Percentiles rank a stretch among this genome's conserved stretches.
Conservation (phyloP, 2,888 invertebrate species). For the Macrophya alboannulata region DNA sequence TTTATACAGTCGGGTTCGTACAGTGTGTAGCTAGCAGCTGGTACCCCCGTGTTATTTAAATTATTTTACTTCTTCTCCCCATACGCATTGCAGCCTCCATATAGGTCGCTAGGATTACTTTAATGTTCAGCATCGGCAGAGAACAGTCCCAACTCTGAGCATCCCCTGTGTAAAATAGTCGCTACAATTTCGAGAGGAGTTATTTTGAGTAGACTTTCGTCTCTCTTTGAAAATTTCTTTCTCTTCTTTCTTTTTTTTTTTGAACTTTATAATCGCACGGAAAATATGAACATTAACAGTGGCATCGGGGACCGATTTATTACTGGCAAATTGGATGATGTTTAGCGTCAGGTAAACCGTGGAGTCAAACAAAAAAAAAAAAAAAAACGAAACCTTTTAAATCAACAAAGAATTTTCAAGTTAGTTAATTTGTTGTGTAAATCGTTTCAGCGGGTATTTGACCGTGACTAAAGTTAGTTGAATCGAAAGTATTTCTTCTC, state of each 20-base stretch:
- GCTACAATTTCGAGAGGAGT: slow-evolving; percentile 9
- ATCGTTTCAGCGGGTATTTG: slow-evolving; percentile 8
- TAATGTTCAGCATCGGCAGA: slow-evolving; percentile 31
- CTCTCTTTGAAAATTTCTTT: not conserved
- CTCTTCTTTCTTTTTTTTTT: not conserved
- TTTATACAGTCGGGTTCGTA: slow-evolving; percentile 51
- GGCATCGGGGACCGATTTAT: not conserved
- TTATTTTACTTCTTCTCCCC: slow-evolving; percentile 48
- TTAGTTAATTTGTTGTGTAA: slow-evolving; percentile 30
- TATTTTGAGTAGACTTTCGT: slow-evolving; percentile 38
- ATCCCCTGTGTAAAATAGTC: slow-evolving; percentile 32
- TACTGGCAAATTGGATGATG: slow-evolving; percentile 2
- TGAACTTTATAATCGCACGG: not conserved
- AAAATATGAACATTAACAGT: not conserved
- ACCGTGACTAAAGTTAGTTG: slow-evolving; percentile 10
- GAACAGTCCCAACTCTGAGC: slow-evolving; percentile 20
- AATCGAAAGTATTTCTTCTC: slow-evolving; percentile 13
- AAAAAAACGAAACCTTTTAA: not conserved
- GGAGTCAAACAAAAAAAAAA: not conserved
- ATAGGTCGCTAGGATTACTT: slow-evolving; percentile 40
- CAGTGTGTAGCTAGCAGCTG: slow-evolving; percentile 47
- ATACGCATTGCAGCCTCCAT: slow-evolving; percentile 1
- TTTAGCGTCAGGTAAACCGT: not conserved
- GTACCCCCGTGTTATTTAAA: slow-evolving; percentile 51
- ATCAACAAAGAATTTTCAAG: slow-evolving; percentile 10